phyloP scores from a whole-genome alignment of 2,797 vertebrate species.

The Poecilia picta region DNA sequence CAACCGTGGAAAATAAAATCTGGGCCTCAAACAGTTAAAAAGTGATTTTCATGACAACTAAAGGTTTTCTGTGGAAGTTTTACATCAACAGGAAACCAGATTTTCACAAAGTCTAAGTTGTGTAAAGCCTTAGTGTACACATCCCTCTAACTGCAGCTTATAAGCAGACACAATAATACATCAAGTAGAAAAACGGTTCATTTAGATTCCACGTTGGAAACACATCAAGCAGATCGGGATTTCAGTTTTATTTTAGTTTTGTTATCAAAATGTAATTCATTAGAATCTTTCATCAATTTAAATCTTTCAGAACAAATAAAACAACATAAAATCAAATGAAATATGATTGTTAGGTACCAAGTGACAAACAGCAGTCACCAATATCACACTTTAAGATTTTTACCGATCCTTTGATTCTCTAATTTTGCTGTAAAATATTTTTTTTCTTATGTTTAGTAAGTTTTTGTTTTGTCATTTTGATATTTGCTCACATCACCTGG shows the following conservation, averaged over 20 bases:
- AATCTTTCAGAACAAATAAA: neutral
- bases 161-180: neutral
- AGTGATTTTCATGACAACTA: slow-evolving; percentile 42
- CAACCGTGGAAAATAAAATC: slow-evolving; percentile 26
- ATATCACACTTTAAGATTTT: neutral
- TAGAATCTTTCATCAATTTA: neutral
- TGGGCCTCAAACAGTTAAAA: slow-evolving; percentile 53
- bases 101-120: neutral
- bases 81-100: slow-evolving; percentile 17
- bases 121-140: neutral
- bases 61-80: slow-evolving; percentile 10
- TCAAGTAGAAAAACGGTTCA: neutral
- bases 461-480: neutral
- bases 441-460: neutral
- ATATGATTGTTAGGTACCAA: neutral
- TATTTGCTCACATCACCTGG: neutral
- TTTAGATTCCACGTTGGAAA: neutral
- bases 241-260: neutral
- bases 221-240: neutral
- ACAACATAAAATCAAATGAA: neutral
- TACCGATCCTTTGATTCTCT: neutral
- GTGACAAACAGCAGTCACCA: neutral
- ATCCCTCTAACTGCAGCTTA: neutral
- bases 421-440: neutral
- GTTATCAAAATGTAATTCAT: neutral